These are phyloP conservation scores for Uromys caudimaculatus DNA, from an alignment of 2,797 vertebrate species.

Conservation along the genomic window DNA sequence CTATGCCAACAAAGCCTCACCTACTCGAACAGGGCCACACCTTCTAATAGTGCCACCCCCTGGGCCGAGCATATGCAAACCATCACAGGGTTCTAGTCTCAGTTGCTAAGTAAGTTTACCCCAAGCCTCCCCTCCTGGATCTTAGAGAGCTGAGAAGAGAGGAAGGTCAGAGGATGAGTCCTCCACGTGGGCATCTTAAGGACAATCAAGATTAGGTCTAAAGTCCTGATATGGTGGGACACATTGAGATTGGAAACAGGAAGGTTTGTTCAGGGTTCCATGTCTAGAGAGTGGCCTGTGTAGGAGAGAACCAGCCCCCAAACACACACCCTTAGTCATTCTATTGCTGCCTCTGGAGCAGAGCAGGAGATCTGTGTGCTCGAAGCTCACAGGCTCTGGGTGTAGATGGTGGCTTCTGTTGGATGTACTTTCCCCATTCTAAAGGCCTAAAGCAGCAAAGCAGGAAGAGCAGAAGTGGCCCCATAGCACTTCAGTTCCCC, in stretches of 20 bases:
- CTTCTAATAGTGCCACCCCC: neutral
- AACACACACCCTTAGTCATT: too few relatives aligned
- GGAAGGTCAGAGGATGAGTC: neutral
- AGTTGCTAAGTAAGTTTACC: neutral
- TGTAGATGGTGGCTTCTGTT: accelerated
- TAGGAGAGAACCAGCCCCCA: neutral
- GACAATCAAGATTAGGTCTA: neutral
- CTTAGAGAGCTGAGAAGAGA: neutral
- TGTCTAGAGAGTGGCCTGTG: neutral
- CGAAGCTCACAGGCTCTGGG: neutral
- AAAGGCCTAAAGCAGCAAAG: neutral
- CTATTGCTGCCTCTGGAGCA: neutral
- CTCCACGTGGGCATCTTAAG: neutral
- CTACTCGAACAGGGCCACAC: neutral
- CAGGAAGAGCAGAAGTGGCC: neutral
- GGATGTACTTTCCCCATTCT: neutral
- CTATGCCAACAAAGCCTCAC: neutral
- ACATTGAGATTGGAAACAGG: neutral
- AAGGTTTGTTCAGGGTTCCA: neutral
- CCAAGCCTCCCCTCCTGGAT: neutral
- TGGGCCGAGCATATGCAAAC: neutral
- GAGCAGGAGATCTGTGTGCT: neutral
- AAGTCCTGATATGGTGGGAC: neutral
- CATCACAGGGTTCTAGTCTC: neutral
- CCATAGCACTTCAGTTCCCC: neutral